Percentiles rank a stretch among this genome's conserved stretches.
These are phyloP conservation scores for Belgica antarctica DNA, from an alignment of 2,888 invertebrate genomes.

Conservation along the genomic window DNA sequence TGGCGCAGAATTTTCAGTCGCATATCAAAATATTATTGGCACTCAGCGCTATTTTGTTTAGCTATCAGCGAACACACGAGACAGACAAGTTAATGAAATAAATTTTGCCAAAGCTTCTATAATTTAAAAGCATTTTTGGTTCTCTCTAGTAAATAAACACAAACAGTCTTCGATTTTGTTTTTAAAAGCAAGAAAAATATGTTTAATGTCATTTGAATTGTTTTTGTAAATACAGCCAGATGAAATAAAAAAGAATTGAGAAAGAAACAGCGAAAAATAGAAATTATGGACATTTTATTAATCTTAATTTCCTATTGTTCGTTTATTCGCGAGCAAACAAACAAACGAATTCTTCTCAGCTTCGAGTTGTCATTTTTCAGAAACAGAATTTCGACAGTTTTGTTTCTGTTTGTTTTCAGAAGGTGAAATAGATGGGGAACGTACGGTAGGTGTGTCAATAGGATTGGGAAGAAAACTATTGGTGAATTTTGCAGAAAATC, in stretches of 20 bases:
- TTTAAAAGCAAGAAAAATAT: background rate
- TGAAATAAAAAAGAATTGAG: too few species aligned
- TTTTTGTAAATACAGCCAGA: background rate
- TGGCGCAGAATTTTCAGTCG: too few species aligned
- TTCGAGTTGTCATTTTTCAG: background rate
- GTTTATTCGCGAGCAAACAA: conserved; percentile 12
- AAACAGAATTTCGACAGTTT: too few species aligned
- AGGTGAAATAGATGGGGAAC: background rate
- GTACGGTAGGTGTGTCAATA: too few species aligned
- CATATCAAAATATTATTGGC: background rate
- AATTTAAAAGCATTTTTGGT: background rate
- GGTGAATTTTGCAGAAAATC: too few species aligned
- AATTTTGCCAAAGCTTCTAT: background rate
- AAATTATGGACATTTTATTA: conserved; percentile 36
- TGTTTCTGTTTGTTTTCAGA: background rate
- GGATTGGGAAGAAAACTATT: too few species aligned
- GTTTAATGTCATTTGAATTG: background rate
- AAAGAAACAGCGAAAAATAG: background rate
- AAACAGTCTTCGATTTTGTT: background rate
- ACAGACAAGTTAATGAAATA: too few species aligned
- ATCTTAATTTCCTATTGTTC: conserved; percentile 38
- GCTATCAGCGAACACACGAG: background rate
- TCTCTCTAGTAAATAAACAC: background rate
- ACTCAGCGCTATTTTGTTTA: background rate
- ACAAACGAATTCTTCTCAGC: background rate